phyloP scores from a whole-genome alignment of 2,113 vertebrate genomes.

The Poeciliopsis turrubarensis region DNA sequence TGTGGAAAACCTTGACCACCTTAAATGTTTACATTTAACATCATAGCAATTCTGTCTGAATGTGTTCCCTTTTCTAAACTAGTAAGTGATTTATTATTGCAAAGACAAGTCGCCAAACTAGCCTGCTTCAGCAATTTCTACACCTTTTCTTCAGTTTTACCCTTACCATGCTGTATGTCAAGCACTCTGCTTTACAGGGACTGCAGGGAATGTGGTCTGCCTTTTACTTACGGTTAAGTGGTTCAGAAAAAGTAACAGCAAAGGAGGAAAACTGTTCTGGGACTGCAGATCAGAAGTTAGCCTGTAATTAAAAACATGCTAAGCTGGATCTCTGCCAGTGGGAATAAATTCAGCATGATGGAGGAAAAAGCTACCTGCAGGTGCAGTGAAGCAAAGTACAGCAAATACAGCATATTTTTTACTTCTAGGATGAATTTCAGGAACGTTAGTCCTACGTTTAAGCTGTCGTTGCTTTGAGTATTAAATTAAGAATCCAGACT shows the following conservation, averaged over 20 bases:
- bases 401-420: slow-evolving; percentile 2
- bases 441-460: neutral
- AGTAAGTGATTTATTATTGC: slow-evolving; percentile 27
- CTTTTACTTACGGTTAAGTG: slow-evolving; percentile 13
- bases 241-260: slow-evolving; percentile 22
- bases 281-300: slow-evolving; percentile 43
- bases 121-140: slow-evolving; percentile 18
- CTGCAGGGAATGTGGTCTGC: slow-evolving; percentile 2
- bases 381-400: slow-evolving; percentile 33
- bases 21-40: neutral
- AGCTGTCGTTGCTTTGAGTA: neutral
- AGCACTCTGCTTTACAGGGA: slow-evolving; percentile 21
- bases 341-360: slow-evolving; percentile 49
- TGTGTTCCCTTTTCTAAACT: slow-evolving; percentile 46
- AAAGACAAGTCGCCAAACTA: slow-evolving; percentile 19
- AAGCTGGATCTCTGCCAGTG: slow-evolving; percentile 44
- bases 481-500: slow-evolving; percentile 23
- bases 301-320: slow-evolving; percentile 60
- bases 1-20: too few relatives aligned
- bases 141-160: slow-evolving; percentile 5
- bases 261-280: slow-evolving; percentile 25
- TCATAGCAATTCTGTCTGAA: slow-evolving; percentile 25
- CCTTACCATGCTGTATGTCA: slow-evolving; percentile 18
- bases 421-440: neutral
- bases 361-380: slow-evolving; percentile 44